Conservation (phyloP, 2,113 vertebrate species). For the Corynorhinus townsendii region DNA sequence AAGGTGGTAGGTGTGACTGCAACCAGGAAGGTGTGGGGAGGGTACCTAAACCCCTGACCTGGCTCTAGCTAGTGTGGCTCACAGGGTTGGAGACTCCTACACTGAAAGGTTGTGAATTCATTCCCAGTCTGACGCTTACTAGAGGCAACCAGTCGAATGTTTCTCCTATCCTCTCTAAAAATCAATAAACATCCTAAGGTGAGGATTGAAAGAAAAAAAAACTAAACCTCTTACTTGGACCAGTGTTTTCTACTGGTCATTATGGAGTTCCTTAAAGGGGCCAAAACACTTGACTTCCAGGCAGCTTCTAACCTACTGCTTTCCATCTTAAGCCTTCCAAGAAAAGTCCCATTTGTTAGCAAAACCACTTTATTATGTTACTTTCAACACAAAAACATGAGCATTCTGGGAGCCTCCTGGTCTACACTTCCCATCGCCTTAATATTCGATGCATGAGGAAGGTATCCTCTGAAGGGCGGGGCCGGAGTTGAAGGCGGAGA, state of each 20-base stretch:
- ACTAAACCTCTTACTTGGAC: background rate
- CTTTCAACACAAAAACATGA: background rate
- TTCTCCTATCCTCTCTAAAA: background rate
- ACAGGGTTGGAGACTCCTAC: too few relatives aligned
- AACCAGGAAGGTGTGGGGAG: background rate
- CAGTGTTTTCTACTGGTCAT: background rate
- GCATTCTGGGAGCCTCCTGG: background rate
- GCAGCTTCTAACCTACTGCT: background rate
- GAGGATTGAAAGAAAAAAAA: background rate
- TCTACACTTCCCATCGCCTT: slow-evolving; percentile 80
- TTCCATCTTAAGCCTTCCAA: background rate
- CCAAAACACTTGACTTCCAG: background rate
- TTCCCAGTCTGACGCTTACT: background rate
- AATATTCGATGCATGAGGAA: slow-evolving; percentile 81
- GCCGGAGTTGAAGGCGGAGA: slow-evolving; percentile 58
- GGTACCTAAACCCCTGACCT: background rate
- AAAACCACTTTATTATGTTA: slow-evolving; percentile 64
- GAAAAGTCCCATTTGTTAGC: background rate
- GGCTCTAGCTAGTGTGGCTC: background rate
- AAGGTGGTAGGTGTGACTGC: background rate
- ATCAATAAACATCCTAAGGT: background rate
- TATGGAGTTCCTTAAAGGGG: background rate
- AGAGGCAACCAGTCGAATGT: background rate
- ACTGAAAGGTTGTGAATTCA: background rate
- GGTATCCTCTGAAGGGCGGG: slow-evolving; percentile 71